These are phyloP conservation scores for Hipparchia sbordonii DNA, from an alignment of 2,888 invertebrate genomes.

Conservation along the genomic window DNA sequence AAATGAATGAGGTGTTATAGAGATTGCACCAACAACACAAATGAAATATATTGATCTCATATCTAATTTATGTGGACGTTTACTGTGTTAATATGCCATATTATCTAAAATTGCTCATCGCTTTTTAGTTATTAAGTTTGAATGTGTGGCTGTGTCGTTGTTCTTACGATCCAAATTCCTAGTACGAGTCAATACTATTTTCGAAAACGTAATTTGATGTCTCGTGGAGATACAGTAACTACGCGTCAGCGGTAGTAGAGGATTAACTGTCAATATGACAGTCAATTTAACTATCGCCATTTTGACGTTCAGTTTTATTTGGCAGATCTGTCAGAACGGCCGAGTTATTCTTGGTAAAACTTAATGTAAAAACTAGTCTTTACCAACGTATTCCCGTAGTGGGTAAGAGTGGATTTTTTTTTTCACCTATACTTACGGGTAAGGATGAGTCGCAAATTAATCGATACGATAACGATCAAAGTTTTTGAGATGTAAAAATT, in stretches of 20 bases:
- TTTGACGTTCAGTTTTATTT: too few relatives aligned
- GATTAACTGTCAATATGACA: too few relatives aligned
- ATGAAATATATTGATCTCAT: constrained; percentile 74
- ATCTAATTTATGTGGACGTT: constrained; percentile 71
- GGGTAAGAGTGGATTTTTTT: too few relatives aligned
- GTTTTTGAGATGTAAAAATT: neutral
- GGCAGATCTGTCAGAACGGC: too few relatives aligned
- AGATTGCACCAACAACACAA: constrained; percentile 31
- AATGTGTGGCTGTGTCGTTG: constrained; percentile 54
- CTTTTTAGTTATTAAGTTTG: constrained; percentile 60
- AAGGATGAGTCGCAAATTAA: neutral
- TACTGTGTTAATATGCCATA: constrained; percentile 74
- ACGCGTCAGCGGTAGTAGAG: neutral
- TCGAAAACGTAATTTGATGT: neutral
- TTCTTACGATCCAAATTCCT: neutral
- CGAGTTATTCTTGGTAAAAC: too few relatives aligned
- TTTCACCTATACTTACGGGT: too few relatives aligned
- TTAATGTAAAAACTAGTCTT: too few relatives aligned
- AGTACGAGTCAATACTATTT: neutral
- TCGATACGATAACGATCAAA: neutral
- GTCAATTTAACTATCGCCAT: too few relatives aligned
- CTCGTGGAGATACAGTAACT: neutral
- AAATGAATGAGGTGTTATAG: constrained; percentile 6
- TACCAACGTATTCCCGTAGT: too few relatives aligned
- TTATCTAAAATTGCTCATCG: constrained; percentile 63